Evolutionary conservation across 1,140 invertebrate species (phyloP), one percentile per base, ranked within the genome.

Genomic region (Schlechtendalia chinensis): DNA sequence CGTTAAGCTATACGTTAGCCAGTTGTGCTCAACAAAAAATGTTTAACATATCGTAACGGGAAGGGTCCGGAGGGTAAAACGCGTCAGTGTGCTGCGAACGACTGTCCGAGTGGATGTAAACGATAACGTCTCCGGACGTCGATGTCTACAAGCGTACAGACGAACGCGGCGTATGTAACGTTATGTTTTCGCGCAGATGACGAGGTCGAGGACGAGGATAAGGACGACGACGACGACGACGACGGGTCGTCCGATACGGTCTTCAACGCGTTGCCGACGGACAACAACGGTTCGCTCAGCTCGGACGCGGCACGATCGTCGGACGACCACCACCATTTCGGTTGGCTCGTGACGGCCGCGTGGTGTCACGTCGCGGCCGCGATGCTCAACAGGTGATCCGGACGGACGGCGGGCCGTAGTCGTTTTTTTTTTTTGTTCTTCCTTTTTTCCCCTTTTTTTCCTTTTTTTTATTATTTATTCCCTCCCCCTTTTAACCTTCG

Each of bases 241-340:
- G 61, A 39, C 1, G 39, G 39, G 5, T 58, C 54, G 0, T 24
- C 72, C 4, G 72, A 75, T 14, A 56, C 22, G 11, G n/a, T 75
- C n/a, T 75, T 75, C 50, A 56, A 56, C 17, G 45, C 72, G 29
- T 24, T 75, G 14, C 72, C 72, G 29, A 75, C 72, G 8, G 72
- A 75, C 29, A 75, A 75, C 72, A 75, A 75, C 72, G 58, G 53
- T 56, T 75, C 53, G 29, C 53, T 58, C 19, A 75, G 39, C 29
- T 75, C 72, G 11, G 27, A 19, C 19, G 50, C 12, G 10, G 11
- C 56, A 11, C 54, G 50, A 12, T 16, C 17, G 65, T 45, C n/a
- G n/a, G n/a, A 11, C n/a, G 10, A 24, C 6, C 32, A 29, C 4
- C 19, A 14, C 12, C 0, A 16, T n/a, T 45, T 69, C 39, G n/a